Evolutionary conservation across 2,113 vertebrate species (phyloP).

Genomic region (Cygnus buccinator): DNA sequence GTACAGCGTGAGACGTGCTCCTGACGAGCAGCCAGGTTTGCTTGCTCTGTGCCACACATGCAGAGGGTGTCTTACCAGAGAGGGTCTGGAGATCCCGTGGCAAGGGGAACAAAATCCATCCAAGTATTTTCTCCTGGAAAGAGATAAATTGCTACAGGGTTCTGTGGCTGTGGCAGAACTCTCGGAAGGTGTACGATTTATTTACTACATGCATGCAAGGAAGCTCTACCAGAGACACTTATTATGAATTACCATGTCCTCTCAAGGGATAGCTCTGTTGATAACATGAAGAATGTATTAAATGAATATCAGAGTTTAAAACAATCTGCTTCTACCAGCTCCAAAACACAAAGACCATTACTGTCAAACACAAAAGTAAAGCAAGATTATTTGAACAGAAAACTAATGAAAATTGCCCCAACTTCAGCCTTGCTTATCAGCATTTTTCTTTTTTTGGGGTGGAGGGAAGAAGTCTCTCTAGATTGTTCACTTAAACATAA

Average conservation of each 20-base stretch:
- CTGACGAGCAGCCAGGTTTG: not conserved
- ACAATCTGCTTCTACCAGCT: conserved; percentile 36
- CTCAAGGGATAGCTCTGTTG: conserved; percentile 39
- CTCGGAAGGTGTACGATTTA: not conserved
- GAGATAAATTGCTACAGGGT: not conserved
- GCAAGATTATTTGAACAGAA: not conserved
- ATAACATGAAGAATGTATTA: conserved; percentile 43
- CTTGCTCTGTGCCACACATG: not conserved
- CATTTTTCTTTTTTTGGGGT: not conserved
- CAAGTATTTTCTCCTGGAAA: not conserved
- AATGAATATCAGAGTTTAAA: conserved; percentile 31
- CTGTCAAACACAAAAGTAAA: not conserved
- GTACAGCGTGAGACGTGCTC: not conserved
- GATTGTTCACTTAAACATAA: not conserved
- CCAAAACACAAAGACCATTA: not conserved
- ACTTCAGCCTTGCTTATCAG: not conserved
- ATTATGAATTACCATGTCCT: conserved; percentile 27
- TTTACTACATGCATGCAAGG: not conserved
- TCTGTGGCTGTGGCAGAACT: not conserved
- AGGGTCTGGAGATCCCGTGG: not conserved
- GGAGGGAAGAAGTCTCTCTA: not conserved
- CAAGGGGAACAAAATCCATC: not conserved
- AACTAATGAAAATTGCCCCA: not conserved
- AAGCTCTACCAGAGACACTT: conserved; percentile 31
- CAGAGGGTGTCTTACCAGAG: not conserved